Evolutionary conservation across 2,888 invertebrate species (phyloP).

Genomic region (Polyommatus iphigenia): DNA sequence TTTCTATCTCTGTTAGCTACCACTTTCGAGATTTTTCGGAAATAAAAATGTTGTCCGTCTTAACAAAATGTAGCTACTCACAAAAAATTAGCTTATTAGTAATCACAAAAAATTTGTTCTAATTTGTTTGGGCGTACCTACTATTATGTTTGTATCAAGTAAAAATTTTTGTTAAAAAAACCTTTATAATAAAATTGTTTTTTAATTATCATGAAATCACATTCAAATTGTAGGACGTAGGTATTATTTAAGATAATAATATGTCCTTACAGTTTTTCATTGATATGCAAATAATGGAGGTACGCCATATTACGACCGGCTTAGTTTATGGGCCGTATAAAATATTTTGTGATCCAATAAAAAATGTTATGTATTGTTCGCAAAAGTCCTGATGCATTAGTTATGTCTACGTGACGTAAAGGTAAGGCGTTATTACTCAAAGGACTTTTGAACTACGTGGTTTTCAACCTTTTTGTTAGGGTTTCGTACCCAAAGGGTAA

Average conservation of each 20-base stretch:
- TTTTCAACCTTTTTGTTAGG: background rate
- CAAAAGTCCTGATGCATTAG: constrained; percentile 3
- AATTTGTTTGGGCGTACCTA: too few relatives aligned
- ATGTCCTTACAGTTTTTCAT: constrained; percentile 1
- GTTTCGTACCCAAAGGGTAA: too few relatives aligned
- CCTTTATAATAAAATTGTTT: background rate
- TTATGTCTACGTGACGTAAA: constrained; percentile 15
- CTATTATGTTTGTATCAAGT: too few relatives aligned
- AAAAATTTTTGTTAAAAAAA: background rate
- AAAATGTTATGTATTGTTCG: constrained; percentile 27
- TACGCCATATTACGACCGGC: background rate
- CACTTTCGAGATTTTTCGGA: too few relatives aligned
- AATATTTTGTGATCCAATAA: constrained; percentile 29
- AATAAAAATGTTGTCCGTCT: too few relatives aligned
- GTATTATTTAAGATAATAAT: background rate
- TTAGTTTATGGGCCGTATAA: constrained; percentile 20
- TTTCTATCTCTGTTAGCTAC: too few relatives aligned
- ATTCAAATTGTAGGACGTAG: background rate
- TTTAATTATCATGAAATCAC: background rate
- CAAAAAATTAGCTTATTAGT: too few relatives aligned
- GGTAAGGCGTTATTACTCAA: background rate
- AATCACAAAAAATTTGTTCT: too few relatives aligned
- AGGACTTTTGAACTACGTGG: background rate
- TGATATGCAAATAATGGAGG: constrained; percentile 24
- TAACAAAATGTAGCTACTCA: too few relatives aligned